Evolutionary conservation across 1,140 invertebrate species (phyloP).

Genomic region (Belonocnema kinseyi): DNA sequence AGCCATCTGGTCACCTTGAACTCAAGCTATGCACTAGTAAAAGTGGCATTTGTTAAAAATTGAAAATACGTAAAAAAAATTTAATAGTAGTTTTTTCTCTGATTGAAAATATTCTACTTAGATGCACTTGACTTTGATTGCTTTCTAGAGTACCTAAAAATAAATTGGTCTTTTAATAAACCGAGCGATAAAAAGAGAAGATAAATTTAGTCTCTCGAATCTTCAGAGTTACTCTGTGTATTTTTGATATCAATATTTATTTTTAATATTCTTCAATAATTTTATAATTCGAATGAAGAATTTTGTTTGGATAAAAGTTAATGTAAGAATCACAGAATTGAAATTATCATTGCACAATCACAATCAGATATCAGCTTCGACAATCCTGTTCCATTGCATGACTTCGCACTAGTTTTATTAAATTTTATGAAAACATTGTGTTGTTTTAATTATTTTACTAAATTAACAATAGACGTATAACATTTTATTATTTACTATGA

Average conservation of each 20-base stretch:
- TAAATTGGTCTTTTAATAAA: constrained; percentile 4
- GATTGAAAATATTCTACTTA: neutral
- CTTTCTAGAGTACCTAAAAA: constrained; percentile 3
- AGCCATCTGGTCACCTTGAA: too few species aligned
- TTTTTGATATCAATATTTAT: too few species aligned
- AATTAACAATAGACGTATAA: neutral
- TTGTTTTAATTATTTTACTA: neutral
- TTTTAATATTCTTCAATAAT: neutral
- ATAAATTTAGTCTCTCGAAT: neutral
- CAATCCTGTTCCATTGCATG: constrained; percentile 31
- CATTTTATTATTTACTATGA: neutral
- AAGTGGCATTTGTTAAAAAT: neutral
- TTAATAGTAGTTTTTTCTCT: neutral
- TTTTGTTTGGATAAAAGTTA: constrained; percentile 34
- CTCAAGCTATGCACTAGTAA: constrained; percentile 9
- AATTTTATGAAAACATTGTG: constrained; percentile 27
- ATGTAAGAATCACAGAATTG: constrained; percentile 24
- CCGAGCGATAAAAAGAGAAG: neutral
- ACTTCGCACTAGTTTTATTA: constrained; percentile 35
- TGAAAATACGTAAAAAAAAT: neutral
- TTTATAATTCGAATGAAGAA: neutral
- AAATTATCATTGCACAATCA: constrained; percentile 42
- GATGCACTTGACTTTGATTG: constrained; percentile 4
- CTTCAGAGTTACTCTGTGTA: too few species aligned
- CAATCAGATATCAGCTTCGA: constrained; percentile 39